These are phyloP conservation scores for Dendrolimus punctatus DNA, from an alignment of 1,140 invertebrate species.

Conservation along the genomic window DNA sequence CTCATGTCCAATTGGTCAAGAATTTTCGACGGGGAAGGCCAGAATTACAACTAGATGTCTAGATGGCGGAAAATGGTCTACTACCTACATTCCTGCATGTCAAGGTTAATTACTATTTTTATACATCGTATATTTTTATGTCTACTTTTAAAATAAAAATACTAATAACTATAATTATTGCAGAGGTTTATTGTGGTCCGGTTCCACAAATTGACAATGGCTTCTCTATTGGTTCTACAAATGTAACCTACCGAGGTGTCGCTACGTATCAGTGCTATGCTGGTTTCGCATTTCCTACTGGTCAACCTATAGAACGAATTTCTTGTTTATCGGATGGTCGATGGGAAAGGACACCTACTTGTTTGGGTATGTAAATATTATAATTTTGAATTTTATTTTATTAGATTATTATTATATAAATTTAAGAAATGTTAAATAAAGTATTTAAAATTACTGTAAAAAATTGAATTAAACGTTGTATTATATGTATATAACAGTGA, in stretches of 20 bases:
- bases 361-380: conserved; percentile 76
- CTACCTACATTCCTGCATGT: conserved; percentile 93
- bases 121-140: too few relatives aligned
- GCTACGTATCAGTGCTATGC: conserved; percentile 98
- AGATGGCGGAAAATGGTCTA: conserved; percentile 94
- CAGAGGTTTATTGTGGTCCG: conserved; percentile 96
- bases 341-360: conserved; percentile 93
- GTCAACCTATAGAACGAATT: conserved; percentile 90
- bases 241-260: conserved; percentile 93
- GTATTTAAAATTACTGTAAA: too few relatives aligned
- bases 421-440: not conserved
- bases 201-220: conserved; percentile 98
- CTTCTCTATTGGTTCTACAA: conserved; percentile 95
- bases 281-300: conserved; percentile 93
- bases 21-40: conserved; percentile 92
- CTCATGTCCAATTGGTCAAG: conserved; percentile 93
- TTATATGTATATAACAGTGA: conserved; percentile 5
- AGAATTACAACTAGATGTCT: conserved; percentile 89
- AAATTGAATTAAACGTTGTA: not conserved
- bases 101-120: conserved; percentile 76
- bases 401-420: conserved; percentile 4
- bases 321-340: conserved; percentile 89
- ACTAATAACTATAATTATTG: conserved; percentile 21
- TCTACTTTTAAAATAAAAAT: not conserved
- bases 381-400: conserved; percentile 1